Percentiles rank a stretch among this genome's conserved stretches.
Evolutionary conservation across 1,140 invertebrate genomes (phyloP).

Genomic region (honey bee (Apis mellifera)): DNA sequence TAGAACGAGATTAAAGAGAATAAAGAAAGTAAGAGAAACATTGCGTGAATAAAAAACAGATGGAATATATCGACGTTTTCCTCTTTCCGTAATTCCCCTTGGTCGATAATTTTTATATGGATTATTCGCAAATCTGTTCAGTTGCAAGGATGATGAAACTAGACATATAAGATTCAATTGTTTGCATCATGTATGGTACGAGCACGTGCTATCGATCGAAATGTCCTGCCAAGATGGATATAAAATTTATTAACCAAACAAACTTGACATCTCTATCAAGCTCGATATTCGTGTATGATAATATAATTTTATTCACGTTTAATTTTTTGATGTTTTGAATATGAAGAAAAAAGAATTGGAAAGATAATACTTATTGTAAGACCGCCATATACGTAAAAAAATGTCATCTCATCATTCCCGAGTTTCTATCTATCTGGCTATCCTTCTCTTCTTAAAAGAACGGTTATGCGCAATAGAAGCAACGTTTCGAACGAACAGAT

Average conservation of each 20-base stretch:
- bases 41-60: conserved; percentile 3
- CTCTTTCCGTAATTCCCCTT: conserved; percentile 4
- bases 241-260: background rate
- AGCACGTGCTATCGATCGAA: conserved; percentile 31
- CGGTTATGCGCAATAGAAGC: background rate
- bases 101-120: background rate
- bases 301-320: background rate
- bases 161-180: background rate
- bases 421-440: too few relatives aligned
- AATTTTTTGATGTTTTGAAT: background rate
- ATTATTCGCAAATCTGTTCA: conserved; percentile 30
- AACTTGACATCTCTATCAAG: background rate
- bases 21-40: background rate
- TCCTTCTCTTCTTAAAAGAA: background rate
- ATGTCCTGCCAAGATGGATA: background rate
- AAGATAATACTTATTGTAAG: background rate
- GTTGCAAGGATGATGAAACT: conserved; percentile 53
- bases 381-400: background rate
- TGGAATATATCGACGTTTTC: conserved; percentile 23
- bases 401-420: background rate
- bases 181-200: conserved; percentile 51
- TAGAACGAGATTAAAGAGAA: background rate
- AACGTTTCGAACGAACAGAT: too few relatives aligned
- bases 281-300: background rate
- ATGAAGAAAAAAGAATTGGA: background rate